Evolutionary conservation across 1,140 invertebrate genomes (phyloP).

Genomic region (Aporrectodea caliginosa): DNA sequence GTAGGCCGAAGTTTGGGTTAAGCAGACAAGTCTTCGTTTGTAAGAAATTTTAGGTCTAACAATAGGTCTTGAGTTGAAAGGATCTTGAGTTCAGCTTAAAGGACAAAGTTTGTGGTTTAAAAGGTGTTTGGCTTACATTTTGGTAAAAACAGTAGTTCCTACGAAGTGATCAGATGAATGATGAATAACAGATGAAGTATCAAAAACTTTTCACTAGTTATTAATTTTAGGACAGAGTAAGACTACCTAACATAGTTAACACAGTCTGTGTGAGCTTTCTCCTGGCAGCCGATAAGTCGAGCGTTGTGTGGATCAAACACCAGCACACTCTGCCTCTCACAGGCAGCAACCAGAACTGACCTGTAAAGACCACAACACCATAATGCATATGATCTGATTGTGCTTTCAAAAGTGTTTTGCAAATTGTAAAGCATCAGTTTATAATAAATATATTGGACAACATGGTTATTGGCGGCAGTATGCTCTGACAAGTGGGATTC

Average conservation of each 20-base stretch:
- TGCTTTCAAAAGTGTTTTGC: no score
- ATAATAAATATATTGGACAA: constrained; percentile 9
- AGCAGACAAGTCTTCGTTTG: neutral
- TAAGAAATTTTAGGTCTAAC: neutral
- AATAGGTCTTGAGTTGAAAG: no score
- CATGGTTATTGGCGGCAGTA: neutral
- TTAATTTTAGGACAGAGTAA: neutral
- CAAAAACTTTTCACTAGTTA: neutral
- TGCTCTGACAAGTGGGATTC: neutral
- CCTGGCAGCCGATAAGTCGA: constrained; percentile 69
- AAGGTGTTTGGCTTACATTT: neutral
- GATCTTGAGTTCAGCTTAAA: no score
- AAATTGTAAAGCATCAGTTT: constrained; percentile 12
- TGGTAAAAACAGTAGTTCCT: neutral
- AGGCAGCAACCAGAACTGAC: constrained; percentile 77
- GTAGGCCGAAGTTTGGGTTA: neutral
- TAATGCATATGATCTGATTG: no score
- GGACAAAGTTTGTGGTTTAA: neutral
- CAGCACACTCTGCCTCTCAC: constrained; percentile 81
- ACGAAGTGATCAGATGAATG: neutral
- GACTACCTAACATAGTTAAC: constrained; percentile 77
- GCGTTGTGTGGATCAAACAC: constrained; percentile 82
- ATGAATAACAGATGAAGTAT: neutral
- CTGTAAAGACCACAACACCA: constrained; percentile 61
- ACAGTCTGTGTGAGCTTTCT: constrained; percentile 80